Evolutionary conservation across 2,797 vertebrate species (phyloP).

Genomic region (Denticeps clupeoides): DNA sequence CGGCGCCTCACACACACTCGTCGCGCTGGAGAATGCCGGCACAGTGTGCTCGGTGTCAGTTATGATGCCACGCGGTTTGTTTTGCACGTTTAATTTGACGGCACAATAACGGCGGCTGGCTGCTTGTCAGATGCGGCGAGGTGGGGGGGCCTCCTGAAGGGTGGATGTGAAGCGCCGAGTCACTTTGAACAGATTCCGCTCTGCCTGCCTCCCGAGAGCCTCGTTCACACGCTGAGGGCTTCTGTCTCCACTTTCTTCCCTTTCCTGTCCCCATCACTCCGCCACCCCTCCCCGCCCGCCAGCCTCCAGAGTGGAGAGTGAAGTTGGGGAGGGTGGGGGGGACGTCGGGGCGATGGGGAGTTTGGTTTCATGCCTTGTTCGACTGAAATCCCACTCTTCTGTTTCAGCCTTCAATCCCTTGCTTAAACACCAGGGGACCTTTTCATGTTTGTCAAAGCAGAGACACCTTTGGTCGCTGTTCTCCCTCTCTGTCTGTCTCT

Average conservation of each 20-base stretch:
- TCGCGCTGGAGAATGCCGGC: too few relatives aligned
- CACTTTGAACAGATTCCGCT: constrained; percentile 53
- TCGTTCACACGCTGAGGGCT: constrained; percentile 51
- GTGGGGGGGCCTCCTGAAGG: constrained; percentile 68
- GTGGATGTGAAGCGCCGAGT: constrained; percentile 47
- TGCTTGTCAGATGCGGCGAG: constrained; percentile 67
- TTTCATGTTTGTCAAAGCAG: constrained; percentile 63
- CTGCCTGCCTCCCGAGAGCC: constrained; percentile 39
- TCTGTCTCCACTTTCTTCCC: too few relatives aligned
- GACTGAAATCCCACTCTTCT: constrained; percentile 20
- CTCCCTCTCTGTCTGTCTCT: neutral
- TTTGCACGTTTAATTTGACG: constrained; percentile 72
- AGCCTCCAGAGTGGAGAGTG: constrained; percentile 58
- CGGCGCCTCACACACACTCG: constrained; percentile 6
- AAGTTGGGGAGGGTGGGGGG: constrained; percentile 12
- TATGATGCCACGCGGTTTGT: constrained; percentile 54
- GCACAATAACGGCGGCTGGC: constrained; percentile 66
- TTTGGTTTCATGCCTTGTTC: constrained; percentile 46
- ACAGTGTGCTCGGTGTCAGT: constrained; percentile 1
- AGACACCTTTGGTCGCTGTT: constrained; percentile 50
- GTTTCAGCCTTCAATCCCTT: constrained; percentile 44
- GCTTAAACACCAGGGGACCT: constrained; percentile 46
- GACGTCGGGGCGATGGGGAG: constrained; percentile 42
- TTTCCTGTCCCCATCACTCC: constrained; percentile 44
- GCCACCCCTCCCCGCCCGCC: constrained; percentile 35